A percentile compares a stretch with the other conserved stretches of the same genome.
These are phyloP conservation scores for Zeugodacus cucurbitae DNA, from an alignment of 1,140 invertebrate genomes.

Conservation along the genomic window DNA sequence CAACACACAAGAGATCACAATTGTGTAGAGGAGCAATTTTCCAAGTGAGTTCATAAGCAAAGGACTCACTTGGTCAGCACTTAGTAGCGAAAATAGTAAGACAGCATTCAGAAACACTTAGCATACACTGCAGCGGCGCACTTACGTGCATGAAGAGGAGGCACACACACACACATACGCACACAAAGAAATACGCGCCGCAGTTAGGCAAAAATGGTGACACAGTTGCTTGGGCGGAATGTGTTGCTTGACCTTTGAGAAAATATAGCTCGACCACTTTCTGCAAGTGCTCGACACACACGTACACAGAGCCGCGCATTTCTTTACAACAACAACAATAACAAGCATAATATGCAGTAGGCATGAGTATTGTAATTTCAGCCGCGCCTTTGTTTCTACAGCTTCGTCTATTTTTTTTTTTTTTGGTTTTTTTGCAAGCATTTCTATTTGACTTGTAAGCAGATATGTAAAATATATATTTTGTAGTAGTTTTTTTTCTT, in stretches of 20 bases:
- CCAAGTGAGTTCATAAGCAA: constrained; percentile 23
- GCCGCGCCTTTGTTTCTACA: neutral
- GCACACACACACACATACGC: neutral
- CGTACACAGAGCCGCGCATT: neutral
- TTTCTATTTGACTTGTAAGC: neutral
- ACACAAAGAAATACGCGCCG: neutral
- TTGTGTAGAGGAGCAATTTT: constrained; percentile 31
- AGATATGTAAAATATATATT: constrained; percentile 7
- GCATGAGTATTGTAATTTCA: neutral
- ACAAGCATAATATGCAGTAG: neutral
- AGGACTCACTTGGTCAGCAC: neutral
- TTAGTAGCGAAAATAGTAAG: neutral
- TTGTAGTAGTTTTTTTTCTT: neutral
- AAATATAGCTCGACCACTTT: neutral
- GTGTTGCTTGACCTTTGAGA: constrained; percentile 23
- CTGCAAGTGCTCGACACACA: neutral
- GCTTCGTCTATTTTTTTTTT: neutral
- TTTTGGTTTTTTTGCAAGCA: neutral
- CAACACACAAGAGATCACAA: neutral
- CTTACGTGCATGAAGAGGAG: neutral
- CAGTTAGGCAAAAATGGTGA: neutral
- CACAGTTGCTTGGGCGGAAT: constrained; percentile 16
- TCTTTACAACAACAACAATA: neutral
- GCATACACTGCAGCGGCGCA: neutral
- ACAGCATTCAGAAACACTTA: neutral